phyloP scores from a whole-genome alignment of 1,140 invertebrate species.

The Anthonomus grandis region DNA sequence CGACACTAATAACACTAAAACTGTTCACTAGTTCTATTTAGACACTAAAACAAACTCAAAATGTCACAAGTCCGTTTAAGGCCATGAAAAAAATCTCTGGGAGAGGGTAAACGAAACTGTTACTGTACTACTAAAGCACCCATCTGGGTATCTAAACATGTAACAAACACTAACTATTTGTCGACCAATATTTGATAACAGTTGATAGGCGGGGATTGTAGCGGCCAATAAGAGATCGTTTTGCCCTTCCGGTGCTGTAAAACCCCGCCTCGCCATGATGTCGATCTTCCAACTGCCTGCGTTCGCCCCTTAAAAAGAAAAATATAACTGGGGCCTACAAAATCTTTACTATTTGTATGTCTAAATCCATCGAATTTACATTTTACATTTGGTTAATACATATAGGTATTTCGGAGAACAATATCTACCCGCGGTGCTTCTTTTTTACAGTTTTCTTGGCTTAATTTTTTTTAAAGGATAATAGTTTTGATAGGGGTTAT shows the following conservation, averaged over 20 bases:
- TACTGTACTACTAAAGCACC: conserved; percentile 41
- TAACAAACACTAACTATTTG: conserved; percentile 51
- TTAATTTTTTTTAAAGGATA: too few relatives aligned
- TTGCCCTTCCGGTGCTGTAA: conserved; percentile 39
- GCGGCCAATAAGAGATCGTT: conserved; percentile 36
- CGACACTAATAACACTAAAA: conserved; percentile 9
- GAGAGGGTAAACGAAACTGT: conserved; percentile 43
- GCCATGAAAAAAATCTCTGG: conserved; percentile 36
- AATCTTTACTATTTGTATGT: conserved; percentile 41
- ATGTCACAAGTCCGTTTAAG: conserved; percentile 35
- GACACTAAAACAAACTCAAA: conserved; percentile 17
- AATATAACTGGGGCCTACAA: conserved; percentile 34
- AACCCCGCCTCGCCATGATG: conserved; percentile 48
- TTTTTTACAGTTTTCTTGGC: too few relatives aligned
- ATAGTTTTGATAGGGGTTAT: too few relatives aligned
- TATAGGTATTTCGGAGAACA: too few relatives aligned
- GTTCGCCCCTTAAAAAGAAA: conserved; percentile 29
- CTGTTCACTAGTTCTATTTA: neutral
- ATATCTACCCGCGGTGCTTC: too few relatives aligned
- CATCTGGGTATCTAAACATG: conserved; percentile 49
- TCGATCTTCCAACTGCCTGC: conserved; percentile 38
- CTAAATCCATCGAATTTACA: conserved; percentile 30
- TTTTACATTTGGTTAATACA: conserved; percentile 23
- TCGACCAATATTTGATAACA: conserved; percentile 51
- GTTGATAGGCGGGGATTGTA: conserved; percentile 35